Percentiles rank a stretch among this genome's conserved stretches.
Evolutionary conservation across 2,888 invertebrate genomes (phyloP).

Genomic region (Caenorhabditis angaria): DNA sequence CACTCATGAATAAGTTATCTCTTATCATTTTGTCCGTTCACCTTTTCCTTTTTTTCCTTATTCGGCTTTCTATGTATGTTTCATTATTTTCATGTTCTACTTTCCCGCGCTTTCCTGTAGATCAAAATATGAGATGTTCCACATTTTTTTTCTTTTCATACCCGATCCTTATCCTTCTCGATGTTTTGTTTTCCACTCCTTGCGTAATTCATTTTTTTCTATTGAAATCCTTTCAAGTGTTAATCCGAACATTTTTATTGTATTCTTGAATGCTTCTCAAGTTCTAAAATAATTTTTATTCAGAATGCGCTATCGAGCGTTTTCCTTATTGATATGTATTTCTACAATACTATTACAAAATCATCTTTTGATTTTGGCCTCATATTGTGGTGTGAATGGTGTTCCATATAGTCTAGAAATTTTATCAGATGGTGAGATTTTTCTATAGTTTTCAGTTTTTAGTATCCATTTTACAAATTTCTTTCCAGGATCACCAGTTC

Average conservation of each 20-base stretch:
- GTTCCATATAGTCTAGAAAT: conserved; percentile 70
- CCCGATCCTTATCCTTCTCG: not conserved
- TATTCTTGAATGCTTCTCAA: not conserved
- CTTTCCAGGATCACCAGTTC: conserved; percentile 59
- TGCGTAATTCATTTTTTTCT: not conserved
- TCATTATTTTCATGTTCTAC: conserved; percentile 7
- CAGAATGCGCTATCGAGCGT: conserved; percentile 46
- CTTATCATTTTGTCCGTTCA: conserved; percentile 1
- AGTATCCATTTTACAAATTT: not conserved
- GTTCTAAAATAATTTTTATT: not conserved
- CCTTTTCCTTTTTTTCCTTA: conserved; percentile 5
- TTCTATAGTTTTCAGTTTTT: not conserved
- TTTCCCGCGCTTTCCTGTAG: conserved; percentile 6
- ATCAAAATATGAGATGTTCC: not conserved
- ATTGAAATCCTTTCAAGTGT: not conserved
- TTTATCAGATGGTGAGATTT: conserved; percentile 51
- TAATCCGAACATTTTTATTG: not conserved
- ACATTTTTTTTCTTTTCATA: not conserved
- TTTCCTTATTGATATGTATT: conserved; percentile 16
- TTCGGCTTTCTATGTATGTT: not conserved
- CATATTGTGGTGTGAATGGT: conserved; percentile 67
- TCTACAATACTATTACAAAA: conserved; percentile 18
- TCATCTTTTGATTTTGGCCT: conserved; percentile 26
- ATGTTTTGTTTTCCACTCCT: not conserved
- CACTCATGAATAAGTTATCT: not conserved